Evolutionary conservation across 2,797 vertebrate species (phyloP), one percentile per base, ranked within the genome.

Genomic region (Lutjanus campechanus): DNA sequence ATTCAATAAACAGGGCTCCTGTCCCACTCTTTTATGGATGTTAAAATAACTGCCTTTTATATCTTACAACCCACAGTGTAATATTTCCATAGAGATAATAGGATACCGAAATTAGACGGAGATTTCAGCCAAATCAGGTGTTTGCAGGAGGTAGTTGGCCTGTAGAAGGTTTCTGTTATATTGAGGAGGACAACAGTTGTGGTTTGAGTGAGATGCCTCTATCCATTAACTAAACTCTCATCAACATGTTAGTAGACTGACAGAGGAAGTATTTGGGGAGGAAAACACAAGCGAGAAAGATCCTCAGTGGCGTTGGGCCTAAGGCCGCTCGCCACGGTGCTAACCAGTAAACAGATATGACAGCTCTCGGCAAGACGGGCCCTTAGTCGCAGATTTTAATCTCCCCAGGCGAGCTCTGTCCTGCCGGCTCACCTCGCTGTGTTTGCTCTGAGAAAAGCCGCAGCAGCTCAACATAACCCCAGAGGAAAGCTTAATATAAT

Each of bases 301-400:
- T 77, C 79, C 51, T 82, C 58, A 6, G 70, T 82, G 83, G 79
- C 69, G 60, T 19, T 7, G 29, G 63, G 71, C 68, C 77, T 81
- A 80, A 73, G 75, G 84, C 75, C 58, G 20, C 87, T 84, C 20
- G 43, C 82, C 67, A 55, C 16, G 15, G 47, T 7, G 77, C 79
- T 81, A 90, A 89, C 79, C 78, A 69, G 85, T 92, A 89, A 92
- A 85, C 82, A 60, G 79, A 89, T 79, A 85, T 85, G 89, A 93
- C 91, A 90, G 87, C 81, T 83, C 82, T 77, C 59, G 7, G 87
- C 73, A 29, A 72, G 70, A 64, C 5, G 71, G 61, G 77, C 77
- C 88, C 81, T 79, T 15, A 59, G 83, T 78, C 17, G 22, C 79
- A 80, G 83, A 86, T 87, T 89, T 79, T 58, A 86, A 92, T 91